Conservation (phyloP, 2,888 invertebrate genomes). For the Ectemnius continuus region DNA sequence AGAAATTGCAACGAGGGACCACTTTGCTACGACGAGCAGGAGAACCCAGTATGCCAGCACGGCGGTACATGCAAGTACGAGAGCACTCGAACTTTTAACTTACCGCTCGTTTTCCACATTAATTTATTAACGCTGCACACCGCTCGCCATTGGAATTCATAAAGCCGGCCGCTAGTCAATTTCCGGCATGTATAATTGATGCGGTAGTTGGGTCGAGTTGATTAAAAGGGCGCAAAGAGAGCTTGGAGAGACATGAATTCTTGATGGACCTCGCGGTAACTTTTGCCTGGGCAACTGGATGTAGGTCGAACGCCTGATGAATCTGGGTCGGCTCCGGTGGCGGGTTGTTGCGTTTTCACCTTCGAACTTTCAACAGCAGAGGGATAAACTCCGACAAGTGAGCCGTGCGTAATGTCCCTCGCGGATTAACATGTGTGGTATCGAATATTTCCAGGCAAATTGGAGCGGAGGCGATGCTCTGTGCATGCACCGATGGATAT, state of each 20-base stretch:
- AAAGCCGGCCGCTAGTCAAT: no score
- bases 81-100: neutral
- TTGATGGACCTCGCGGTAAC: neutral
- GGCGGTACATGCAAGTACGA: constrained; percentile 90
- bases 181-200: no score
- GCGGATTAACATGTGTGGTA: neutral
- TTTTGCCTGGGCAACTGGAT: neutral
- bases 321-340: constrained; percentile 17
- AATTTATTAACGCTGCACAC: no score
- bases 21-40: constrained; percentile 84
- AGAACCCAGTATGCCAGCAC: constrained; percentile 85
- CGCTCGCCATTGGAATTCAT: no score
- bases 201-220: no score
- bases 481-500: constrained; percentile 84
- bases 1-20: constrained; percentile 89
- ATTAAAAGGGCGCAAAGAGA: no score
- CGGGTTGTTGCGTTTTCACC: neutral
- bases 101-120: no score
- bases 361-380: constrained; percentile 10
- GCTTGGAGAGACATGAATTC: neutral
- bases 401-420: no score
- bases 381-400: neutral
- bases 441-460: constrained; percentile 82
- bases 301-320: neutral
- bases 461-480: constrained; percentile 87